phyloP scores from a whole-genome alignment of 1,140 invertebrate genomes.

The Laupala kohalensis region DNA sequence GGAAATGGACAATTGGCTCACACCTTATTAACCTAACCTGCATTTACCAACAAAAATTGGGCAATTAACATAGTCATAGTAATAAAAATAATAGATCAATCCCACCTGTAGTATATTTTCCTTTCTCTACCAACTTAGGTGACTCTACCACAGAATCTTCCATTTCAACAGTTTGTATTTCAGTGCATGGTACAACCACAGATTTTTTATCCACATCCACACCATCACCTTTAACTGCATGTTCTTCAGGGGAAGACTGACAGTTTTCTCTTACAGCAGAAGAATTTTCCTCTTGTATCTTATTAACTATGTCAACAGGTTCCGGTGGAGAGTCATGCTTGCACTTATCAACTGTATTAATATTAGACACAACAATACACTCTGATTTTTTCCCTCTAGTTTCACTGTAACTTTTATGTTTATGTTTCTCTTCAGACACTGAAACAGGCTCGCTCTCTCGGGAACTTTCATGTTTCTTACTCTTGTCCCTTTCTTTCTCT shows the following conservation, averaged over 20 bases:
- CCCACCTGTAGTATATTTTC: too few species aligned
- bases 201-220: not conserved
- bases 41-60: too few species aligned
- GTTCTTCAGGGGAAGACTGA: not conserved
- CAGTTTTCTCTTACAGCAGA: not conserved
- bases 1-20: too few species aligned
- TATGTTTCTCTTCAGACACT: not conserved
- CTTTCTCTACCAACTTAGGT: not conserved
- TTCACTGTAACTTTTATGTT: not conserved
- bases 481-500: constrained; percentile 39
- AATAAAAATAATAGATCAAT: too few species aligned
- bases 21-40: too few species aligned
- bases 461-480: constrained; percentile 1
- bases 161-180: not conserved
- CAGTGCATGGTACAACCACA: not conserved
- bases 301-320: not conserved
- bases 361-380: not conserved
- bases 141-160: not conserved
- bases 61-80: too few species aligned
- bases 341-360: not conserved
- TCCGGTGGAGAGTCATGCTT: not conserved
- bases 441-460: not conserved
- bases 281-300: not conserved
- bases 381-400: not conserved
- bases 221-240: not conserved